Conservation (phyloP, 2,113 vertebrate species). For the Gila orcuttii region DNA sequence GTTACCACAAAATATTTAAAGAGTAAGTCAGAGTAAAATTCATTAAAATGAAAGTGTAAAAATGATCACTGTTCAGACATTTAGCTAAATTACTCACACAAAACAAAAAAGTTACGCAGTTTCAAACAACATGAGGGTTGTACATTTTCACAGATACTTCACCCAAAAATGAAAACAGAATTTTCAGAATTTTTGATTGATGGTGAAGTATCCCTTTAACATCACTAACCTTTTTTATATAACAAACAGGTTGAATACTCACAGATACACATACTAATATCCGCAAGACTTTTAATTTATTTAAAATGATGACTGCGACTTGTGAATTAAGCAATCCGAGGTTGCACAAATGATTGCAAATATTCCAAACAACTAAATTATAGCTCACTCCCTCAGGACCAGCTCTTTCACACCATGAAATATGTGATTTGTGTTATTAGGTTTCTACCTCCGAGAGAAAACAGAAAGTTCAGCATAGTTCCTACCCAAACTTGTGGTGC, state of each 20-base stretch:
- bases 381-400: not conserved
- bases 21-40: too few relatives aligned
- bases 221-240: not conserved
- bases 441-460: conserved; percentile 2
- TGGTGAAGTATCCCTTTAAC: not conserved
- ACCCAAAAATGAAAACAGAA: not conserved
- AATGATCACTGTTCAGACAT: not conserved
- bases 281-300: not conserved
- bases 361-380: conserved; percentile 29
- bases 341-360: conserved; percentile 8
- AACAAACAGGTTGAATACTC: not conserved
- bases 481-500: conserved; percentile 71
- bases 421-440: not conserved
- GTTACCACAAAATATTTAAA: too few relatives aligned
- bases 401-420: conserved; percentile 5
- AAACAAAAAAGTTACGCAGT: too few relatives aligned
- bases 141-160: too few relatives aligned
- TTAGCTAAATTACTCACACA: not conserved
- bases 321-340: conserved; percentile 7
- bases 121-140: not conserved
- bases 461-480: conserved; percentile 63
- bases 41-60: not conserved
- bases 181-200: not conserved
- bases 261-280: not conserved
- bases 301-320: not conserved